These are phyloP conservation scores for Aphrocallistes beatrix DNA, from an alignment of 37 sponge, comb jelly and placozoan species.

Conservation along the genomic window DNA sequence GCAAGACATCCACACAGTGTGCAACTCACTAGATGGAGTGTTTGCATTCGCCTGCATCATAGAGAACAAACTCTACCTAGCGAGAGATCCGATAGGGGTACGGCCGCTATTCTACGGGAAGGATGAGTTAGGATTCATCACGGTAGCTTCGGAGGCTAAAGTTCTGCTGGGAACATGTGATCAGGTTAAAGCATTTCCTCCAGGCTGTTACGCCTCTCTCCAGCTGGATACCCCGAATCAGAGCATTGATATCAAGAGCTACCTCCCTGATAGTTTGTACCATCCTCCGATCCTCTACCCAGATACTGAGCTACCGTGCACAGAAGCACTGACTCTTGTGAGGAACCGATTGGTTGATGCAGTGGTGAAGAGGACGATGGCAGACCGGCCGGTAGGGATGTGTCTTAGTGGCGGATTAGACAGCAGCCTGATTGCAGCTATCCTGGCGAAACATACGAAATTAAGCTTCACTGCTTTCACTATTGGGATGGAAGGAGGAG, in stretches of 20 bases:
- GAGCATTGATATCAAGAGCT: slow-evolving; percentile 18
- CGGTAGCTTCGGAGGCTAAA: slow-evolving; percentile 35
- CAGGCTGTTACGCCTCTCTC: slow-evolving; percentile 25
- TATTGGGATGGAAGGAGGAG: slow-evolving; percentile 52
- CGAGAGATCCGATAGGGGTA: slow-evolving; percentile 40
- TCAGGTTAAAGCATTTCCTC: slow-evolving; percentile 28
- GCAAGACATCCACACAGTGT: neutral
- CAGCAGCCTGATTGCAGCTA: slow-evolving; percentile 53
- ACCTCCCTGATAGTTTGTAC: neutral
- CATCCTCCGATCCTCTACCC: neutral
- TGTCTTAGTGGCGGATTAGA: slow-evolving; percentile 59
- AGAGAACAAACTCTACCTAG: slow-evolving; percentile 32
- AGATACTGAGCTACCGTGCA: neutral
- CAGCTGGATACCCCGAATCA: neutral
- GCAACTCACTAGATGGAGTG: slow-evolving; percentile 39
- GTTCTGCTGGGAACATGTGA: slow-evolving; percentile 23
- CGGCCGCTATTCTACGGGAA: slow-evolving; percentile 30
- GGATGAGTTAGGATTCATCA: neutral
- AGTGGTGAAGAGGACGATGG: slow-evolving; percentile 41
- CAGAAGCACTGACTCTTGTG: slow-evolving; percentile 16
- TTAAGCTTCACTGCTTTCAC: slow-evolving; percentile 47
- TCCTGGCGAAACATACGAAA: slow-evolving; percentile 27
- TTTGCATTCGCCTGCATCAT: slow-evolving; percentile 37
- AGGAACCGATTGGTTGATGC: slow-evolving; percentile 25
- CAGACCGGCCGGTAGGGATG: slow-evolving; percentile 38